Conservation (phyloP, 2,888 invertebrate genomes). For the Salticus scenicus region DNA sequence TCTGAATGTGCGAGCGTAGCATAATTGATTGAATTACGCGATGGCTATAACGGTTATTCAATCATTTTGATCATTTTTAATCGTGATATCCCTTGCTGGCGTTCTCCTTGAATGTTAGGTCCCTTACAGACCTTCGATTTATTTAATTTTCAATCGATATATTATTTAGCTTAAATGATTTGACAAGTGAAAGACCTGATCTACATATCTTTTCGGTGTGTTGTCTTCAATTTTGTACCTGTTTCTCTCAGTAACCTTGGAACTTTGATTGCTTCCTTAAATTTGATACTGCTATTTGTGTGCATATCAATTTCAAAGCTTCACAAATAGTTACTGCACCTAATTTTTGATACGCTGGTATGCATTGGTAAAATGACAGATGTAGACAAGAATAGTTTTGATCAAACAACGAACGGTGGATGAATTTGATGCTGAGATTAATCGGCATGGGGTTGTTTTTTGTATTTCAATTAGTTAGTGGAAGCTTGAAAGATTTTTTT, state of each 20-base stretch:
- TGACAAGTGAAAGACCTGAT: constrained; percentile 11
- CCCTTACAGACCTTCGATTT: background rate
- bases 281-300: background rate
- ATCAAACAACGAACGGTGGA: no score
- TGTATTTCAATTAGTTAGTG: no score
- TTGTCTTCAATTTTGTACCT: background rate
- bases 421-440: no score
- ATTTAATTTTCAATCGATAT: constrained; percentile 12
- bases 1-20: background rate
- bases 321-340: background rate
- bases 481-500: no score
- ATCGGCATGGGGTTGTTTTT: no score
- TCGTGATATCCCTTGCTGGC: background rate
- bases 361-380: no score
- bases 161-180: background rate
- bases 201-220: background rate
- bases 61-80: background rate
- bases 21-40: background rate
- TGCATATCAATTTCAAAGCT: background rate
- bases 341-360: background rate
- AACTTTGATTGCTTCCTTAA: constrained; percentile 3
- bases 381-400: no score
- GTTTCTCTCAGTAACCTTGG: background rate
- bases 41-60: background rate
- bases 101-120: background rate